Percentiles rank a stretch among this genome's conserved stretches.
phyloP scores from a whole-genome alignment of 1,140 invertebrate species.

The Zaprionus kolodkinae region DNA sequence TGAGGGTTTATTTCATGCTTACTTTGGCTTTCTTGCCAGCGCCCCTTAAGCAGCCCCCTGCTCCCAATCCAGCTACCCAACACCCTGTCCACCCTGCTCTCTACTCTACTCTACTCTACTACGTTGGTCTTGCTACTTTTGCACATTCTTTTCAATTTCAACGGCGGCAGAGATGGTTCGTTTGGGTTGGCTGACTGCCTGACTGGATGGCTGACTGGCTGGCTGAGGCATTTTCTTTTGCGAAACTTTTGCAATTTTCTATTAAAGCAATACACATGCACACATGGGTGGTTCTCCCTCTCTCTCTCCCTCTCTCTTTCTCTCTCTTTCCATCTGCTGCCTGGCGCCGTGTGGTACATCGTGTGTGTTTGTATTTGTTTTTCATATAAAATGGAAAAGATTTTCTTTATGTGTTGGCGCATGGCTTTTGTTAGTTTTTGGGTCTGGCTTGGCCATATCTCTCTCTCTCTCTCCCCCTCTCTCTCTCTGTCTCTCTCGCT shows the following conservation, averaged over 20 bases:
- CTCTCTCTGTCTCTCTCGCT: not conserved
- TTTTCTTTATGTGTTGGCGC: constrained; percentile 77
- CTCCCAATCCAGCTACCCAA: constrained; percentile 12
- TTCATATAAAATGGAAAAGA: constrained; percentile 77
- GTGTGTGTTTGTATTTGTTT: constrained; percentile 58
- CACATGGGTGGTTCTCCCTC: constrained; percentile 36
- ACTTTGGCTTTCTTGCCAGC: constrained; percentile 72
- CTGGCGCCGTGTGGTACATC: constrained; percentile 12
- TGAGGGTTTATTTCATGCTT: constrained; percentile 81
- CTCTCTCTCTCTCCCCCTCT: constrained; percentile 22
- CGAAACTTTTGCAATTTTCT: constrained; percentile 82
- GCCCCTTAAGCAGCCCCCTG: constrained; percentile 32
- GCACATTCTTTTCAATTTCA: constrained; percentile 82
- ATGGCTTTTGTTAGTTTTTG: constrained; percentile 76
- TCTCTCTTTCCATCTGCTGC: constrained; percentile 9
- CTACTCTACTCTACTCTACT: constrained; percentile 11
- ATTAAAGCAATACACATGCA: constrained; percentile 80
- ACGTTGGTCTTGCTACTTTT: constrained; percentile 72
- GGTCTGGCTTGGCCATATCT: constrained; percentile 35
- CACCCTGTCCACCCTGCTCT: constrained; percentile 11
- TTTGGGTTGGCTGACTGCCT: constrained; percentile 67
- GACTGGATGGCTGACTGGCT: constrained; percentile 63
- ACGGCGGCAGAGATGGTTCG: constrained; percentile 43
- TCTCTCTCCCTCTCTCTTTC: not conserved
- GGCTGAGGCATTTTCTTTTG: constrained; percentile 80